Conservation (phyloP, 2,113 vertebrate species). For the Butorides virescens region DNA sequence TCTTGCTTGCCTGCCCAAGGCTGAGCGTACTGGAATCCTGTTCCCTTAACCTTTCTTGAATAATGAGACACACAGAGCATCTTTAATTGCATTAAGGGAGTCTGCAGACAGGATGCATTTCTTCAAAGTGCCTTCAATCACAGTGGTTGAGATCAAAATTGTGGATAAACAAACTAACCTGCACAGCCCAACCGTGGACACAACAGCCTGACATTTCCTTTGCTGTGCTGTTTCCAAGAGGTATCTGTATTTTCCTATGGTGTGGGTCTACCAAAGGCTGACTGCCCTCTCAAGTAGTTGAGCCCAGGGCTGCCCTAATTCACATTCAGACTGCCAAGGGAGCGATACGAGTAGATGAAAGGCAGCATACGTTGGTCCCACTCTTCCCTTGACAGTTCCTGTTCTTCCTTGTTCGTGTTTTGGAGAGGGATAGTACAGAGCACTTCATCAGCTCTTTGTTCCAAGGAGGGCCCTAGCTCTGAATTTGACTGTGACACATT, state of each 20-base stretch:
- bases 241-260: background rate
- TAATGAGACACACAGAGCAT: conserved; percentile 10
- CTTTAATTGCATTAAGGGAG: background rate
- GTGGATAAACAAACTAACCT: background rate
- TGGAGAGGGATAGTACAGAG: background rate
- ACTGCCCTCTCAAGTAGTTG: background rate
- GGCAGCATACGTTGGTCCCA: background rate
- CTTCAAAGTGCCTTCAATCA: background rate
- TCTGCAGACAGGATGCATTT: background rate
- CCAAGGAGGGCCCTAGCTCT: background rate
- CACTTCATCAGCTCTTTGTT: background rate
- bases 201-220: background rate
- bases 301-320: background rate
- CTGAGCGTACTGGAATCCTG: background rate
- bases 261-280: background rate
- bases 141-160: background rate
- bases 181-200: background rate
- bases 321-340: background rate
- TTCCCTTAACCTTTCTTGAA: background rate
- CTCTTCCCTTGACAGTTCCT: background rate
- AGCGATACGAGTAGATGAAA: background rate
- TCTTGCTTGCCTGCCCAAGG: conserved; percentile 7
- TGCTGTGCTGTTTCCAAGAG: background rate
- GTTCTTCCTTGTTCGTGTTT: background rate
- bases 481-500: background rate